These are phyloP conservation scores for Gadus macrocephalus DNA, from an alignment of 2,113 vertebrate species.

Conservation along the genomic window DNA sequence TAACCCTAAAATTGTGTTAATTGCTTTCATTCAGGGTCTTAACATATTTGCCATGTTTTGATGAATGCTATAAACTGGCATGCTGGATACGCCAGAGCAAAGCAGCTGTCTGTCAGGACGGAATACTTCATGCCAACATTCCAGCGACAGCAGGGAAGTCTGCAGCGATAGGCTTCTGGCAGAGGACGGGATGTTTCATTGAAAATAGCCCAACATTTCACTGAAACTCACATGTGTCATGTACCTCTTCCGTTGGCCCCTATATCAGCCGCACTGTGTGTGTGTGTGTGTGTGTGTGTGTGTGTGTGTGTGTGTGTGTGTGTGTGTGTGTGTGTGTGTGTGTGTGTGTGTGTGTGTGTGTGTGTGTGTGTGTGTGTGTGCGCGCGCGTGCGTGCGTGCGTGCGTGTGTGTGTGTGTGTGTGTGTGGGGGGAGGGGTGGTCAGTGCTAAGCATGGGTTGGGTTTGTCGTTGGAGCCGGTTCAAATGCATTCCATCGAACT, in stretches of 20 bases:
- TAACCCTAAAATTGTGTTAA: not conserved
- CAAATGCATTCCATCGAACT: no score
- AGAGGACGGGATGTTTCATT: constrained; percentile 86
- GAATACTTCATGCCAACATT: constrained; percentile 85
- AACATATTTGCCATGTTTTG: constrained; percentile 65
- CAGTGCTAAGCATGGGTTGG: no score
- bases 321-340: no score
- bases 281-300: not conserved
- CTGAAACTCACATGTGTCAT: constrained; percentile 15
- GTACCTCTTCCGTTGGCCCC: no score
- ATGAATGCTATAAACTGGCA: constrained; percentile 43
- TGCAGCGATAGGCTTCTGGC: constrained; percentile 63
- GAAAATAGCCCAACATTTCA: constrained; percentile 79
- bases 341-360: not conserved
- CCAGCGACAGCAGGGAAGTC: constrained; percentile 83
- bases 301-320: no score
- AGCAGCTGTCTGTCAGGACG: constrained; percentile 87
- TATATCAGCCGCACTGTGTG: not conserved
- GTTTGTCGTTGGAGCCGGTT: no score
- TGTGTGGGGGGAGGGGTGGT: no score
- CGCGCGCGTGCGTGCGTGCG: no score
- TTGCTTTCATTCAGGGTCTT: constrained; percentile 22
- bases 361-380: not conserved
- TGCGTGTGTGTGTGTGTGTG: no score
- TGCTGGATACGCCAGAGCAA: constrained; percentile 79